Evolutionary conservation across 2,797 vertebrate genomes (phyloP), one percentile per base, ranked within the genome.

Genomic region (Anableps anableps): DNA sequence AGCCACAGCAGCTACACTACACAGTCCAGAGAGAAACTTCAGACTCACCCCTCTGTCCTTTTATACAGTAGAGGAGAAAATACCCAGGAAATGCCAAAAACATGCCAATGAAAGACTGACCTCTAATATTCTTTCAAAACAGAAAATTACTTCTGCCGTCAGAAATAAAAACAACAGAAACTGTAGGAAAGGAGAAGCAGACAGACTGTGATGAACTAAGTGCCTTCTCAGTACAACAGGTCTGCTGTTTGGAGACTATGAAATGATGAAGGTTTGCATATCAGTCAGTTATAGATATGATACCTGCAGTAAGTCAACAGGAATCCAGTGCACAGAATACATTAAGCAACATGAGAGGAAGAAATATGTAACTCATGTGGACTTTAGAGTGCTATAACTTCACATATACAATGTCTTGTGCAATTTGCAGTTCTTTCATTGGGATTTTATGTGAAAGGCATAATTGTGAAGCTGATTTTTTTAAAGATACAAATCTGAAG

Each of bases 131-230:
- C 71, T 79, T 79, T 19, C 38, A 51, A 75, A 74, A 77, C 31
- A 80, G 79, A 64, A 72, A 76, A 80, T 41, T 73, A 79, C 80
- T 80, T 83, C 74, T 85, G 78, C 38, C 48, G 72, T 83, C 74
- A 86, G 41, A 29, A 71, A 71, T 34, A 16, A 88, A 81, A 84
- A 79, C 50, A 68, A 83, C 78, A 88, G 60, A 48, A 83, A 75
- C 76, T 74, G 58, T 64, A 89, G 83, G 80, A 89, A 91, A 86
- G 62, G 51, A 80, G 71, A 83, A 53, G 82, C 83, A 91, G 83
- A 85, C 85, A 81, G 80, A 71, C 84, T 72, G 79, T 43, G 66
- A 72, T 80, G 74, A 85, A 80, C 77, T 81, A 62, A 75, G 73
- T 29, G 77, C 26, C 72, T 79, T 29, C 77, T 26, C 72, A 75